Evolutionary conservation across 2,797 vertebrate species (phyloP).

Genomic region (Gymnodraco acuticeps): DNA sequence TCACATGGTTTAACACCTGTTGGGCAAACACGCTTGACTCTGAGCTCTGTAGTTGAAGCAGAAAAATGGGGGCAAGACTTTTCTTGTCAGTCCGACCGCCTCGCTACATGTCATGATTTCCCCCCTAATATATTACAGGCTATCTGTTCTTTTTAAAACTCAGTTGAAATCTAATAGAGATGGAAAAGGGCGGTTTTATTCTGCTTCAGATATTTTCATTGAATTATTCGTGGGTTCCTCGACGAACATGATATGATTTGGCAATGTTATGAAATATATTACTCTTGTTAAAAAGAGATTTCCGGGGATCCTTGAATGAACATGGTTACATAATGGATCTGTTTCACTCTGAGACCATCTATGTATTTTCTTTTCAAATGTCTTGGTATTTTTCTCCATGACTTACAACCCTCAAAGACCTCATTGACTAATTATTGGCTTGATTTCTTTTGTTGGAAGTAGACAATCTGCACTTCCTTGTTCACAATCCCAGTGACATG

Average conservation of each 20-base stretch:
- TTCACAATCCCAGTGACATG: constrained; percentile 13
- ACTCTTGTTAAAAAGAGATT: constrained; percentile 62
- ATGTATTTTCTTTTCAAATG: constrained; percentile 13
- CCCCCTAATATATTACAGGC: no score
- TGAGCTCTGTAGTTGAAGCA: no score
- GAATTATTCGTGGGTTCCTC: constrained; percentile 43
- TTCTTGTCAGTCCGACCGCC: no score
- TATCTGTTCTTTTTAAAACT: no score
- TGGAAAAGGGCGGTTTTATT: constrained; percentile 34
- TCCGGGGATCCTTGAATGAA: constrained; percentile 60
- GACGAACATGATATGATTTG: constrained; percentile 40
- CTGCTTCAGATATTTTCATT: constrained; percentile 43
- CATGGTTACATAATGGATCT: constrained; percentile 42
- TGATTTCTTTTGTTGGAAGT: constrained; percentile 39
- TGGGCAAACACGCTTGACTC: no score
- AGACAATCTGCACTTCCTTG: background rate
- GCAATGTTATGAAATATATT: constrained; percentile 57
- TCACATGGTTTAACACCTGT: no score
- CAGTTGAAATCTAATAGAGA: constrained; percentile 44
- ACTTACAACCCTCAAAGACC: constrained; percentile 28
- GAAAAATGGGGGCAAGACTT: no score
- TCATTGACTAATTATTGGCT: constrained; percentile 17
- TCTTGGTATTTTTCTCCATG: background rate
- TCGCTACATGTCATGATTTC: no score
- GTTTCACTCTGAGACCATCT: constrained; percentile 27